A percentile compares a stretch with the other conserved stretches of the same genome.
Conservation (phyloP, 2,888 invertebrate genomes). For the Troides aeacus region DNA sequence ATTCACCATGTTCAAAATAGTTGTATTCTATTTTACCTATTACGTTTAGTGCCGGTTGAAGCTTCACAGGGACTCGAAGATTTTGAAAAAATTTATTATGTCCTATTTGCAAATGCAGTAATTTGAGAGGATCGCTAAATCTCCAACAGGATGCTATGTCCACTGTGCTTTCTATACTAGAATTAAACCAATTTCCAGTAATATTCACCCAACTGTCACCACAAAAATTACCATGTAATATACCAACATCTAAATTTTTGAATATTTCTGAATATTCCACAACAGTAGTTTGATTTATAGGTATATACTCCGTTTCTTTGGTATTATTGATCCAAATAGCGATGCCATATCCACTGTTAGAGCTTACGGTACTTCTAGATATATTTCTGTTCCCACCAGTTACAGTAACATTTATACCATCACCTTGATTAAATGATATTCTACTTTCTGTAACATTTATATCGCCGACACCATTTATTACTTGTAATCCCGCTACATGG, state of each 20-base stretch:
- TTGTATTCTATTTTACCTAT: conserved; percentile 91
- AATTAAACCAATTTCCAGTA: conserved; percentile 94
- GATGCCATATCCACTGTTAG: conserved; percentile 93
- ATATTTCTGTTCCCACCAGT: conserved; percentile 96
- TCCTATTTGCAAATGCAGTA: conserved; percentile 86
- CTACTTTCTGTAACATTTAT: conserved; percentile 95
- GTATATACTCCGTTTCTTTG: conserved; percentile 86
- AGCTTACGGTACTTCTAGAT: conserved; percentile 90
- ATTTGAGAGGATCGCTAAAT: conserved; percentile 70
- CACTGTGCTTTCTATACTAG: conserved; percentile 88
- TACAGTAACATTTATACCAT: conserved; percentile 97
- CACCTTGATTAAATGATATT: conserved; percentile 94
- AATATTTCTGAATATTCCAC: conserved; percentile 93
- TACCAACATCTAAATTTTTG: conserved; percentile 92
- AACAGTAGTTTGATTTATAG: conserved; percentile 91
- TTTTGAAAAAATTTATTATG: conserved; percentile 91
- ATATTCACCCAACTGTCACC: conserved; percentile 91
- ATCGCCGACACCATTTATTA: conserved; percentile 95
- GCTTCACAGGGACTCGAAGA: conserved; percentile 85
- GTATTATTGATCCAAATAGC: conserved; percentile 95
- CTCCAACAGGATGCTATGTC: conserved; percentile 92
- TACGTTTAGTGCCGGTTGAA: conserved; percentile 91
- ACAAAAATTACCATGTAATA: conserved; percentile 96
- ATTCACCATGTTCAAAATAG: conserved; percentile 89
- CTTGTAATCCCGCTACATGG: conserved; percentile 94